A percentile compares a stretch with the other conserved stretches of the same genome.
phyloP scores from a whole-genome alignment of 2,888 invertebrate genomes.

The Dioctria linearis region DNA sequence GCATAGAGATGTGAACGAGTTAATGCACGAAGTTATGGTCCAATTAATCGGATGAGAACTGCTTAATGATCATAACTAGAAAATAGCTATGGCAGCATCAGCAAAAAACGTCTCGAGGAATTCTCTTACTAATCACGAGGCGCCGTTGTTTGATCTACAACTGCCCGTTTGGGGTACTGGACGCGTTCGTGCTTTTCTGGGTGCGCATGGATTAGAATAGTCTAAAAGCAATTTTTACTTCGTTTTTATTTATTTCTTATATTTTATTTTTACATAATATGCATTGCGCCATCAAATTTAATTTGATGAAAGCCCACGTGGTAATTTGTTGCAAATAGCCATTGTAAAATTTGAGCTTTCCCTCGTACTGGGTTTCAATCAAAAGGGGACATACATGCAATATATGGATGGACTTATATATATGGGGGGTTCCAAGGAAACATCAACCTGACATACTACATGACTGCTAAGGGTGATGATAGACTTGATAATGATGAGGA shows the following conservation, averaged over 20 bases:
- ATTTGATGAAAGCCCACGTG: constrained; percentile 48
- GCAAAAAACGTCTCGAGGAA: not conserved
- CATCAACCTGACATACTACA: constrained; percentile 52
- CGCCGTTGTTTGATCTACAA: constrained; percentile 31
- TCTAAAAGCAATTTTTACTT: constrained; percentile 43
- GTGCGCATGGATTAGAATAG: not conserved
- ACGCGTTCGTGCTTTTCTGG: not conserved
- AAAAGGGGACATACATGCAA: too few species aligned
- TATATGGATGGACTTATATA: too few species aligned
- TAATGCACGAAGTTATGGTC: constrained; percentile 51
- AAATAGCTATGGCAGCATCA: not conserved
- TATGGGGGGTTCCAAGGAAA: too few species aligned
- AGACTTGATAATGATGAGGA: constrained; percentile 43
- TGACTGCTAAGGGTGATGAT: constrained; percentile 44
- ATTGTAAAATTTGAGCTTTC: constrained; percentile 56
- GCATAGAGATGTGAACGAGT: constrained; percentile 37
- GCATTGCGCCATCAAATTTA: constrained; percentile 24
- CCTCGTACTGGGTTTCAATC: not conserved
- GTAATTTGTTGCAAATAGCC: constrained; percentile 45
- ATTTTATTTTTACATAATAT: not conserved
- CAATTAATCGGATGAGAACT: constrained; percentile 51
- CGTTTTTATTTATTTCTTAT: too few species aligned
- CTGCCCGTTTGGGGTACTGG: not conserved
- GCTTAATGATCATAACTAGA: constrained; percentile 29
- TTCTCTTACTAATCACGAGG: constrained; percentile 40